Evolutionary conservation across 2,797 vertebrate genomes (phyloP), one percentile per base, ranked within the genome.

Genomic region (Eurystomus glaucurus): DNA sequence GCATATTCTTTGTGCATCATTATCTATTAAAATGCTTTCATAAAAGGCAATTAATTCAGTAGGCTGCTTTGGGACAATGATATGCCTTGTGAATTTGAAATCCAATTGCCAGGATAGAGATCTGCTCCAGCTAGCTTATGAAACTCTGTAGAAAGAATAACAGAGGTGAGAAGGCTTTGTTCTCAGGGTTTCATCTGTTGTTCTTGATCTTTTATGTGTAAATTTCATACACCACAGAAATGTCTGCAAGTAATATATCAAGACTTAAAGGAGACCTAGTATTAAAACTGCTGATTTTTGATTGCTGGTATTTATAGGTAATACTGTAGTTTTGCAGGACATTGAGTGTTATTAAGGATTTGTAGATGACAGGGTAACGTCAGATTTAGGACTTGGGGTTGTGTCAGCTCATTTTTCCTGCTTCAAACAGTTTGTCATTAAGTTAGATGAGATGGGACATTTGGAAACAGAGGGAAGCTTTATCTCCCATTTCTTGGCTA

Each of bases 11-110:
- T 94, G 70, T 85, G 62, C 86, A 82, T 94, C 51, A 70, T 72
- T 91, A 82, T 82, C 86, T 89, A 37, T 91, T 92, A 66, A 95
- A 96, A 92, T 85, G 35, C 62, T 86, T 87, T 94, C 86, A 93
- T 94, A 58, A 89, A 87, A 87, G 77, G 46, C 62, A 77, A 4
- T 71, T 15, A 84, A 61, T 91, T 48, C 55, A 55, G 84, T 79
- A 64, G 88, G 62, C 76, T 72, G 51, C 77, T 55, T 66, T 91
- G 88, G 77, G 91, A 96, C 83, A 79, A 19, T 45, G 90, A 92
- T 96, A 89, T 39, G 58, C 33, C 54, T 79, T 76, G 77, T 72
- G 70, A 89, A 76, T 92, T 76, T 87, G 50, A 79, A 94, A 64
- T 82, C 66, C 58, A 55, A 3, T 72, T 93, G 43, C 50, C 61